Conservation (phyloP, 2,113 vertebrate genomes). For the human region GRCh38 chr11:61594501-61595000, state of each 20-base stretch:
- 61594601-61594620: neutral
- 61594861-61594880: neutral
- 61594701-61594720: neutral
- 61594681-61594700: neutral
- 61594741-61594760: neutral
- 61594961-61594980: neutral
- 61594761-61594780: neutral
- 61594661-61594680: neutral
- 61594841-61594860: rapidly evolving
- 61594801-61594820: neutral
- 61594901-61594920: rapidly evolving
- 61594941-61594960: neutral
- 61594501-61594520: neutral
- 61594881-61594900: neutral
- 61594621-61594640: neutral
- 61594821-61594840: neutral
- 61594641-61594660: neutral
- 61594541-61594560: neutral
- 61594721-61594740: neutral
- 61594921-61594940: rapidly evolving
- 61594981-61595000: rapidly evolving
- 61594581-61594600: neutral
- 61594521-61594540: neutral
- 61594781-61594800: neutral
- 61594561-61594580: neutral